Conservation (phyloP, 2,797 vertebrate genomes). For the Poeciliopsis presidionis region DNA sequence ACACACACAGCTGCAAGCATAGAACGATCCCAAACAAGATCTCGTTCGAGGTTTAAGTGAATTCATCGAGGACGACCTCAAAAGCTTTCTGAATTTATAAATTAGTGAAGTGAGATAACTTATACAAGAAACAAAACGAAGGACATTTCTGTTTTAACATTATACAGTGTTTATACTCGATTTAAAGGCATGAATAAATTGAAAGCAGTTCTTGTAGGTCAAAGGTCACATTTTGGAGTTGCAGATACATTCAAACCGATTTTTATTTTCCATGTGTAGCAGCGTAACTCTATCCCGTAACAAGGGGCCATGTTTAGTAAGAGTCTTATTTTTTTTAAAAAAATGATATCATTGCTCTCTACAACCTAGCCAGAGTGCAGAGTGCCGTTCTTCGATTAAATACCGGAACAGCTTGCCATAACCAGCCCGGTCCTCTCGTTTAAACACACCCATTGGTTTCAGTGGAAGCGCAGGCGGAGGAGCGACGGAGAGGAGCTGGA, state of each 20-base stretch:
- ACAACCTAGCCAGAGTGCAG: background rate
- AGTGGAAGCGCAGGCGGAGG: slow-evolving; percentile 43
- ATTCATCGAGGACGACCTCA: background rate
- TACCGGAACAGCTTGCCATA: background rate
- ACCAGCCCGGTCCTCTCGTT: slow-evolving; percentile 11
- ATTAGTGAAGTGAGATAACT: background rate
- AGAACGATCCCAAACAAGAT: background rate
- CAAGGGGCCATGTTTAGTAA: background rate
- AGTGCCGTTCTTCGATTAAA: background rate
- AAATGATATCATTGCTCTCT: background rate
- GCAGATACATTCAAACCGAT: background rate
- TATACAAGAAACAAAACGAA: background rate
- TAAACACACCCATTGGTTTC: slow-evolving; percentile 75
- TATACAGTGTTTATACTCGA: background rate
- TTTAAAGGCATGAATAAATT: background rate
- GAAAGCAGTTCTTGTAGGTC: background rate
- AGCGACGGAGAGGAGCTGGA: slow-evolving; percentile 35
- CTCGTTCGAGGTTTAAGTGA: background rate
- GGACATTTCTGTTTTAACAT: background rate
- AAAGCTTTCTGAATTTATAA: background rate
- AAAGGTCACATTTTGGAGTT: background rate
- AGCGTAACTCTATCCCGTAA: background rate
- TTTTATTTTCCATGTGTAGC: background rate
- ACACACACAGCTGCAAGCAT: background rate
- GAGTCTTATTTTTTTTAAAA: background rate